A percentile compares a stretch with the other conserved stretches of the same genome.
phyloP scores from a whole-genome alignment of 1,140 invertebrate species.

The Lordiphosa clarofinis region DNA sequence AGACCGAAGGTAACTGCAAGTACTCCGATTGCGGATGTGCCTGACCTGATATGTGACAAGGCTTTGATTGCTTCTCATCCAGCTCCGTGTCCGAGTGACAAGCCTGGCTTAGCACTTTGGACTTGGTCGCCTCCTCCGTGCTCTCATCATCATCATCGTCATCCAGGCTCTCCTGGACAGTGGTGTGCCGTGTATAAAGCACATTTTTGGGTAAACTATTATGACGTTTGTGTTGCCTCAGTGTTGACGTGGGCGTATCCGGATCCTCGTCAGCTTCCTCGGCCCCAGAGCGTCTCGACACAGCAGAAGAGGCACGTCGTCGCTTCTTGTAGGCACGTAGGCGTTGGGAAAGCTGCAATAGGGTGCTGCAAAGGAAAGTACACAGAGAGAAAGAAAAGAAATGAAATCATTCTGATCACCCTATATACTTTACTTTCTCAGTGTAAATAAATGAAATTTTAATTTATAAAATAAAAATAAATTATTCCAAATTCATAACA shows the following conservation, averaged over 20 bases:
- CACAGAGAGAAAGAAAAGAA: too few relatives aligned
- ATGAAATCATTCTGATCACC: too few relatives aligned
- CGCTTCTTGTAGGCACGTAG: constrained; percentile 52
- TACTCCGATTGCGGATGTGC: constrained; percentile 72
- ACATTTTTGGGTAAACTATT: constrained; percentile 73
- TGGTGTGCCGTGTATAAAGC: constrained; percentile 49
- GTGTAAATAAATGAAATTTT: too few relatives aligned
- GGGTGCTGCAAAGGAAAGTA: constrained; percentile 36
- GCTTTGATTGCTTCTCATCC: constrained; percentile 30
- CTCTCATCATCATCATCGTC: constrained; percentile 25
- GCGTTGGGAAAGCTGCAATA: constrained; percentile 48
- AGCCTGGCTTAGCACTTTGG: constrained; percentile 20
- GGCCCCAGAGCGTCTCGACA: constrained; percentile 24
- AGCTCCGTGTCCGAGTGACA: constrained; percentile 67
- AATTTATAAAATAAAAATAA: too few relatives aligned
- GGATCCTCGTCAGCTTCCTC: constrained; percentile 54
- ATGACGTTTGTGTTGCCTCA: constrained; percentile 54
- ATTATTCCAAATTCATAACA: too few relatives aligned
- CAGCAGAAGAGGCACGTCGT: constrained; percentile 59
- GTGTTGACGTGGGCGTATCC: constrained; percentile 41
- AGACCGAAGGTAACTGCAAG: constrained; percentile 85
- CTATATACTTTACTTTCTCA: too few relatives aligned
- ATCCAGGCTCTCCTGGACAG: constrained; percentile 44
- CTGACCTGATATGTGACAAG: constrained; percentile 19
- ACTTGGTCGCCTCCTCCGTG: constrained; percentile 11